These are phyloP conservation scores for Erebia aethiops DNA, from an alignment of 2,888 invertebrate species.

Conservation along the genomic window DNA sequence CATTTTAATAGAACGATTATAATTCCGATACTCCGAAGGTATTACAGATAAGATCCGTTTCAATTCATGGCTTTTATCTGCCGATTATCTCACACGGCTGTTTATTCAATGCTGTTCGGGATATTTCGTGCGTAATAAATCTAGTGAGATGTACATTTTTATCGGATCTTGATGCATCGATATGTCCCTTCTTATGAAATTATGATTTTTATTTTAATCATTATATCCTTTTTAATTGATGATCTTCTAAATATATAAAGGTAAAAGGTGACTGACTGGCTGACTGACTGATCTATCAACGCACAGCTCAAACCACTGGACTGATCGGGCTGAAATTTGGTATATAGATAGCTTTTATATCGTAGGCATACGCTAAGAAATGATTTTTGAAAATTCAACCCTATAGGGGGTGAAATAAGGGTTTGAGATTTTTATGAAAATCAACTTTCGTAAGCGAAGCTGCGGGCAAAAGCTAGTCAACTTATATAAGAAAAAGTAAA, in stretches of 20 bases:
- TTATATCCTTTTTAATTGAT: neutral
- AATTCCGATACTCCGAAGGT: constrained; percentile 47
- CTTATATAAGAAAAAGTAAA: too few relatives aligned
- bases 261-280: neutral
- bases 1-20: constrained; percentile 63
- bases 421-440: too few relatives aligned
- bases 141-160: constrained; percentile 65
- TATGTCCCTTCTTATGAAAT: constrained; percentile 47
- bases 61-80: constrained; percentile 52
- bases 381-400: too few relatives aligned
- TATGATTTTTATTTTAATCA: constrained; percentile 3
- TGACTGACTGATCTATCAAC: neutral
- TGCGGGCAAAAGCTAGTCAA: too few relatives aligned
- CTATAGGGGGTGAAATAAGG: too few relatives aligned
- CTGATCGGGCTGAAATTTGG: too few relatives aligned
- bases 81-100: constrained; percentile 57
- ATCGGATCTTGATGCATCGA: constrained; percentile 50
- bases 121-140: constrained; percentile 72
- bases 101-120: constrained; percentile 68
- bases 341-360: too few relatives aligned
- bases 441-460: too few relatives aligned
- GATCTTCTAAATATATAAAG: neutral
- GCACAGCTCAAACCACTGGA: too few relatives aligned
- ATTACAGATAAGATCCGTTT: constrained; percentile 48
- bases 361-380: too few relatives aligned